Conservation (phyloP, 92 coral and sea anemone species). For the Epizoanthus stellaris region DNA sequence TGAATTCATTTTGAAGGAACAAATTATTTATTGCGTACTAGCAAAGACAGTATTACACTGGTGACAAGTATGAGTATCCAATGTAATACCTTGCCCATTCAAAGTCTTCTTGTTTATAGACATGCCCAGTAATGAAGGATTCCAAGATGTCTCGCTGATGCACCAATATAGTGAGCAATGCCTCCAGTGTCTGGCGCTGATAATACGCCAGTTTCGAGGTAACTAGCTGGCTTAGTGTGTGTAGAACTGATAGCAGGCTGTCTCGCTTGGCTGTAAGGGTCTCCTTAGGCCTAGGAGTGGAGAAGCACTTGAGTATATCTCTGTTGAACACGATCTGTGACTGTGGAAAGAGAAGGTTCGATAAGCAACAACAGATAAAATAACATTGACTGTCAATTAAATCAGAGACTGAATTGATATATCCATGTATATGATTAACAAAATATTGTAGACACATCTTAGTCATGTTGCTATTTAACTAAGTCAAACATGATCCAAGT, state of each 20-base stretch:
- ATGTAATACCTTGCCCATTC: constrained; percentile 87
- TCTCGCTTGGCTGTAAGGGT: constrained; percentile 72
- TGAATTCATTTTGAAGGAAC: neutral
- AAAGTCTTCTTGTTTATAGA: constrained; percentile 86
- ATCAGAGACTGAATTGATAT: no score
- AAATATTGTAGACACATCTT: no score
- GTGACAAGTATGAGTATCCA: neutral
- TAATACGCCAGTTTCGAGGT: constrained; percentile 74
- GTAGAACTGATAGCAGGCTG: constrained; percentile 71
- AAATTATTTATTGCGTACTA: neutral
- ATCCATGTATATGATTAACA: no score
- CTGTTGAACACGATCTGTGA: constrained; percentile 92
- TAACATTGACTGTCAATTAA: no score
- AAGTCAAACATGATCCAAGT: no score
- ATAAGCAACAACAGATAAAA: no score
- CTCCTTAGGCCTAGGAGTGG: constrained; percentile 64
- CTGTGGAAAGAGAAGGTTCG: constrained; percentile 39
- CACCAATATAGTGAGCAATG: constrained; percentile 90
- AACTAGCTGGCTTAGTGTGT: constrained; percentile 83
- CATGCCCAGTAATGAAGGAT: constrained; percentile 73
- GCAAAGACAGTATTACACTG: neutral
- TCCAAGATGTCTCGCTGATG: constrained; percentile 94
- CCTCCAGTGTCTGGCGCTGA: constrained; percentile 85
- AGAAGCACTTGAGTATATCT: constrained; percentile 80
- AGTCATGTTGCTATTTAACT: no score